Base-by-base conservation (phyloP, 2,888 invertebrate genomes). In the Anaspis maculata region DNA sequence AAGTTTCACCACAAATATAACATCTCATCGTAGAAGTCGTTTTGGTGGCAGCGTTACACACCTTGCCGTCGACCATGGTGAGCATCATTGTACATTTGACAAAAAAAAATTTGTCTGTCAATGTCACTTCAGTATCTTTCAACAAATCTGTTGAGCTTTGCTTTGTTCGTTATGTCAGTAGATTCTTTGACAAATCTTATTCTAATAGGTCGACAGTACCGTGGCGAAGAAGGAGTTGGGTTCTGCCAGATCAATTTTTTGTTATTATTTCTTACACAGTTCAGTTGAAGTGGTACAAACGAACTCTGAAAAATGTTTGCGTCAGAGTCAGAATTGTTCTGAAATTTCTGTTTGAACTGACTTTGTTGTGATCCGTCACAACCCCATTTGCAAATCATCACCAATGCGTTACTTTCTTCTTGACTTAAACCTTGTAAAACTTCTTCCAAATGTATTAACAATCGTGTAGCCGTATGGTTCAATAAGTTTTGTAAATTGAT, bases 231-330 rank as follows among this genome's bases (percentile, higher is more conserved):
- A 13, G 54, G 51, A 7, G 38, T 40, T 15, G 51, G 51, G 32
- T 56, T 57, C 34, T 54, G 39, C 49, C 52, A 54, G 31, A 55
- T 26, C 5, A 48, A 21, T 37, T 41, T 46, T 16, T 42, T 37
- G 30, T 36, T 37, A 14, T 42, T 37, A 30, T 36, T 37, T 13
- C 30, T 31, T 13, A 21, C 23, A 28, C 31, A 38, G 19, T 41
- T 26, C 22, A 49, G 22, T 42, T 34, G 41, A 13, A 49, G 16
- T 34, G 45, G 41, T 13, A 49, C 48, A 30, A 52, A 37, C 3
- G 31, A 53, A 28, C 44, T 51, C 37, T 46, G 52, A 43, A 60
- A 62, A 15, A 61, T 48, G 36, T 49, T 44, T 12, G 44, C 34
- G 30, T 52, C 51, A 12, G 37, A 38, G 27, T 24, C 24, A 5